These are phyloP conservation scores for Danaus chrysippus DNA, from an alignment of 2,888 invertebrate genomes.

Conservation along the genomic window DNA sequence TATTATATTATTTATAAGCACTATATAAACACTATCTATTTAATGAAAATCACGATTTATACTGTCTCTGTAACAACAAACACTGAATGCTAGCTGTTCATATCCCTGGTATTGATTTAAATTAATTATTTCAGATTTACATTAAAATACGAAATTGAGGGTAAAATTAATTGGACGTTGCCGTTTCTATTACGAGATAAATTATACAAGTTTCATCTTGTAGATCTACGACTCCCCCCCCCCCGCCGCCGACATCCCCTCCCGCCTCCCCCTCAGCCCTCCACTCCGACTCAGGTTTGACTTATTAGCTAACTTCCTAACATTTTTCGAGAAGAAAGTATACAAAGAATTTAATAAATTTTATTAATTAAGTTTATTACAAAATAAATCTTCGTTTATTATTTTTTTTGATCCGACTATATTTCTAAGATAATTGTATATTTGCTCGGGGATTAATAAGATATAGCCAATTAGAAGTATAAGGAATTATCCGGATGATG, in stretches of 20 bases:
- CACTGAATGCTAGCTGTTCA: no score
- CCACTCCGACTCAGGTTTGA: slow-evolving; percentile 8
- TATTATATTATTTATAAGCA: no score
- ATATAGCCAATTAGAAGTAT: no score
- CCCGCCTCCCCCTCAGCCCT: neutral
- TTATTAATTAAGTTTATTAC: slow-evolving; percentile 19
- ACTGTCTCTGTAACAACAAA: no score
- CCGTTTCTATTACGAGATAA: slow-evolving; percentile 16
- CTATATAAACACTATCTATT: no score
- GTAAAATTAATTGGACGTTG: slow-evolving; percentile 12
- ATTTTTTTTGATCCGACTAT: neutral
- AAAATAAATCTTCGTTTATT: slow-evolving; percentile 15
- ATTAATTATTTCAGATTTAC: neutral
- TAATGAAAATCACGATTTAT: no score
- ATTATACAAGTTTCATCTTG: slow-evolving; percentile 14
- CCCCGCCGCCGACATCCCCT: neutral
- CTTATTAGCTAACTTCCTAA: slow-evolving; percentile 25
- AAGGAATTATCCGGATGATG: no score
- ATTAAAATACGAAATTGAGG: slow-evolving; percentile 8
- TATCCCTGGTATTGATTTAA: neutral
- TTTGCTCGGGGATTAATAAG: neutral
- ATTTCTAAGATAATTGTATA: neutral
- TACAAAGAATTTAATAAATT: slow-evolving; percentile 25
- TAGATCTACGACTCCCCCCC: neutral
- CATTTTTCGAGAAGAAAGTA: slow-evolving; percentile 16